phyloP scores from a whole-genome alignment of 2,888 invertebrate genomes.

The Kuschelorhynchus macadamiae region DNA sequence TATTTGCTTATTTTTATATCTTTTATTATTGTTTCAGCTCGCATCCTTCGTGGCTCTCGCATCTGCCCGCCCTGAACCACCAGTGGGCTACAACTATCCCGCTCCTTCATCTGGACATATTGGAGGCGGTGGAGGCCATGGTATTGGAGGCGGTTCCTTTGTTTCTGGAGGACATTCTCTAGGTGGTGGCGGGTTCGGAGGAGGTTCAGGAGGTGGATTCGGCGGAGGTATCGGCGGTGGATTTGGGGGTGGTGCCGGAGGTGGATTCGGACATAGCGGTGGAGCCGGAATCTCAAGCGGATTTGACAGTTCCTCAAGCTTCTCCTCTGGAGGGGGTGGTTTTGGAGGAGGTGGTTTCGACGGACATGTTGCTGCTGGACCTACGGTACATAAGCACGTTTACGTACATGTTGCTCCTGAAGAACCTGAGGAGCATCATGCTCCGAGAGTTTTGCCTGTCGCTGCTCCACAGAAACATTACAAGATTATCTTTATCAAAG shows the following conservation, averaged over 20 bases:
- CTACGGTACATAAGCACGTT: constrained; percentile 86
- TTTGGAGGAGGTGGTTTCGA: constrained; percentile 56
- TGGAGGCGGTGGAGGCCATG: constrained; percentile 45
- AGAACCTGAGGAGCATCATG: constrained; percentile 80
- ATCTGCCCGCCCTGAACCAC: constrained; percentile 75
- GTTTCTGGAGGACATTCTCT: constrained; percentile 23
- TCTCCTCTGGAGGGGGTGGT: constrained; percentile 14
- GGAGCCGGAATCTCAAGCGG: constrained; percentile 61
- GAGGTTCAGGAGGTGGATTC: constrained; percentile 28
- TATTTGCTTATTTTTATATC: no score
- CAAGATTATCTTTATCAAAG: constrained; percentile 93
- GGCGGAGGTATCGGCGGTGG: constrained; percentile 50
- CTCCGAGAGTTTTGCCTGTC: constrained; percentile 75
- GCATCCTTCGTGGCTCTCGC: constrained; percentile 72
- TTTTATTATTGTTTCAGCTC: constrained; percentile 55
- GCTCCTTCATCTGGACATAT: constrained; percentile 46
- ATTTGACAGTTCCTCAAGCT: constrained; percentile 11
- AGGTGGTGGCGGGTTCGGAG: constrained; percentile 62
- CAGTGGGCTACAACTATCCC: constrained; percentile 71
- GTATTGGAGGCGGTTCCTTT: constrained; percentile 44
- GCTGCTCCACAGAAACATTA: constrained; percentile 88
- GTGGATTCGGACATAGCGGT: constrained; percentile 5
- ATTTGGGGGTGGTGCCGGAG: constrained; percentile 49
- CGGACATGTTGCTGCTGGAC: constrained; percentile 65
- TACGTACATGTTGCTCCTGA: constrained; percentile 92